phyloP scores from a whole-genome alignment of 1,140 invertebrate genomes.

The Manduca sexta region DNA sequence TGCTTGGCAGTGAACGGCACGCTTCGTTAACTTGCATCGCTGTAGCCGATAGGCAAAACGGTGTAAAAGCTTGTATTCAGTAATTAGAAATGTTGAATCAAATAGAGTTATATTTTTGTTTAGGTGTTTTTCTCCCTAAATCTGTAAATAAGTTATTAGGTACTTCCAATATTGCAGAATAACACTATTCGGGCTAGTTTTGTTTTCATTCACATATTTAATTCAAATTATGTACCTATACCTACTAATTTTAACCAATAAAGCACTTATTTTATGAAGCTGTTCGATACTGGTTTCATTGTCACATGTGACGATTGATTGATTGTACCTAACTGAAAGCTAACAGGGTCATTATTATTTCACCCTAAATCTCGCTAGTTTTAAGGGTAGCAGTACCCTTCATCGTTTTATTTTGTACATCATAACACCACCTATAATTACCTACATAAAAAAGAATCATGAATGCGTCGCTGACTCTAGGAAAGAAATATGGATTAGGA shows the following conservation, averaged over 20 bases:
- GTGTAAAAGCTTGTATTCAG: conserved; percentile 3
- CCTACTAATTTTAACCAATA: conserved; percentile 63
- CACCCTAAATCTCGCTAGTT: no score
- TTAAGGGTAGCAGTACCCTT: no score
- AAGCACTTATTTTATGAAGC: conserved; percentile 69
- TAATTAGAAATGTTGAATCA: conserved; percentile 7
- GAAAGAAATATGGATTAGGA: no score
- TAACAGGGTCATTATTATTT: no score
- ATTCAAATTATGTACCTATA: conserved; percentile 45
- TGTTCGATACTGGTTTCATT: conserved; percentile 42
- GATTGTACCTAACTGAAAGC: no score
- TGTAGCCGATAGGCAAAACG: not conserved
- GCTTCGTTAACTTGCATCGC: not conserved
- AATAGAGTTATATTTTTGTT: conserved; percentile 7
- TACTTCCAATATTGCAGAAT: not conserved
- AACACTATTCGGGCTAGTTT: conserved; percentile 8
- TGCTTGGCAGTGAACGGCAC: not conserved
- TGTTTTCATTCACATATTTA: conserved; percentile 10
- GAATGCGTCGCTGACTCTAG: no score
- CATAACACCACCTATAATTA: no score
- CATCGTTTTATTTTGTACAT: no score
- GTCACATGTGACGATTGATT: no score
- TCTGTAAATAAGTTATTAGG: conserved; percentile 14
- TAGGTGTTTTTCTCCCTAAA: conserved; percentile 6
- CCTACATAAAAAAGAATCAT: no score